Conservation (phyloP, 2,888 invertebrate genomes). For the Pammene fasciana region DNA sequence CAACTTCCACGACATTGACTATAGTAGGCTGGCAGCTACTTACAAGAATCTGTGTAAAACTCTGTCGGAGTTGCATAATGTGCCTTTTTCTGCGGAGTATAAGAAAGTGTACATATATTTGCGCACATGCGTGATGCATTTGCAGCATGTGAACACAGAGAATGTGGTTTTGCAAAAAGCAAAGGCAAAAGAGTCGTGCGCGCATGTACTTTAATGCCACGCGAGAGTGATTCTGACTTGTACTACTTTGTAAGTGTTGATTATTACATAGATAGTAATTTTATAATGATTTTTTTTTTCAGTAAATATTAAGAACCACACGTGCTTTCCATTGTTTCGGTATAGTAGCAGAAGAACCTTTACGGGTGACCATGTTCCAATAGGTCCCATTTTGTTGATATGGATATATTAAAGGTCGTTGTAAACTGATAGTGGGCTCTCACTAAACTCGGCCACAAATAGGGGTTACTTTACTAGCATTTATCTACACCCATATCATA, state of each 20-base stretch:
- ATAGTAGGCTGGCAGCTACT: not conserved
- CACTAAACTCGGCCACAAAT: too few relatives aligned
- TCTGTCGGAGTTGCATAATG: conserved; percentile 37
- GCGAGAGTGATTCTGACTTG: not conserved
- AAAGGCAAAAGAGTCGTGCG: not conserved
- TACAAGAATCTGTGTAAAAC: conserved; percentile 39
- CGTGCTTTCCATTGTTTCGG: too few relatives aligned
- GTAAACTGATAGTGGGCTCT: too few relatives aligned
- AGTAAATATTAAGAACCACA: too few relatives aligned
- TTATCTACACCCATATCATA: too few relatives aligned
- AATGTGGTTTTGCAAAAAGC: conserved; percentile 30
- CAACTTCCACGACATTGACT: conserved; percentile 1
- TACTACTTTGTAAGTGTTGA: not conserved
- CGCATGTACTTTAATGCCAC: not conserved
- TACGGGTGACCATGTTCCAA: too few relatives aligned
- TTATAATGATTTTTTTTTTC: too few relatives aligned
- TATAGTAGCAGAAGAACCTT: too few relatives aligned
- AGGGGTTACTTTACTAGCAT: too few relatives aligned
- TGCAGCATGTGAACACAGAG: conserved; percentile 28
- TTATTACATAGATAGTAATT: not conserved
- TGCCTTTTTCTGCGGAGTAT: conserved; percentile 46
- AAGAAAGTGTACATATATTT: conserved; percentile 36
- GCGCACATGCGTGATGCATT: conserved; percentile 35
- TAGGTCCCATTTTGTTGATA: too few relatives aligned
- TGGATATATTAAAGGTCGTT: too few relatives aligned